Evolutionary conservation across 1,140 invertebrate genomes (phyloP).

Genomic region (Cryptotermes secundus): DNA sequence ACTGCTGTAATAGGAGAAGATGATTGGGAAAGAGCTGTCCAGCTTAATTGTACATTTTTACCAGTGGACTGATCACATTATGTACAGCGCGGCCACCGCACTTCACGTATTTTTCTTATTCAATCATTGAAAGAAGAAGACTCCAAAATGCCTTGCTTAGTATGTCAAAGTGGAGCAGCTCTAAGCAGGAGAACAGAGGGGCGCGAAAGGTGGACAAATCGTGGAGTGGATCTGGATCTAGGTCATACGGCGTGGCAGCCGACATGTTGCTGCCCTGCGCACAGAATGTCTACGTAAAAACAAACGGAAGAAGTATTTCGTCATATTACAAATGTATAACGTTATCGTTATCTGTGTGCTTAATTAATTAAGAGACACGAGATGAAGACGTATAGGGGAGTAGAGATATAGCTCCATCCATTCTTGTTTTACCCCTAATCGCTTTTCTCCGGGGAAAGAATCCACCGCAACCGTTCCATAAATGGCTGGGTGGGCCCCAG

Average conservation of each 20-base stretch:
- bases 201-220: background rate
- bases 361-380: too few relatives aligned
- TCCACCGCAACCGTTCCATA: too few relatives aligned
- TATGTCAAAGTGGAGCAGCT: background rate
- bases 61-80: background rate
- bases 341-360: too few relatives aligned
- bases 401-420: too few relatives aligned
- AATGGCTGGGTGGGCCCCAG: too few relatives aligned
- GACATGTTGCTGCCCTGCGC: too few relatives aligned
- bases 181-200: background rate
- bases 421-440: too few relatives aligned
- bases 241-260: background rate
- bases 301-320: too few relatives aligned
- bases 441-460: too few relatives aligned
- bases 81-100: background rate
- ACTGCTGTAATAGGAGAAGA: background rate
- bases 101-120: background rate
- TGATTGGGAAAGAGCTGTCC: background rate
- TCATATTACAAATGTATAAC: too few relatives aligned
- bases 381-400: too few relatives aligned
- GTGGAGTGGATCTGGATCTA: background rate
- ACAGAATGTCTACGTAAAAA: too few relatives aligned
- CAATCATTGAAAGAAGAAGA: background rate
- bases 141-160: background rate
- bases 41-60: background rate